A percentile compares a stretch with the other conserved stretches of the same genome.
Evolutionary conservation across 2,797 vertebrate species (phyloP).

Genomic region (Sternarchorhynchus goeldii): DNA sequence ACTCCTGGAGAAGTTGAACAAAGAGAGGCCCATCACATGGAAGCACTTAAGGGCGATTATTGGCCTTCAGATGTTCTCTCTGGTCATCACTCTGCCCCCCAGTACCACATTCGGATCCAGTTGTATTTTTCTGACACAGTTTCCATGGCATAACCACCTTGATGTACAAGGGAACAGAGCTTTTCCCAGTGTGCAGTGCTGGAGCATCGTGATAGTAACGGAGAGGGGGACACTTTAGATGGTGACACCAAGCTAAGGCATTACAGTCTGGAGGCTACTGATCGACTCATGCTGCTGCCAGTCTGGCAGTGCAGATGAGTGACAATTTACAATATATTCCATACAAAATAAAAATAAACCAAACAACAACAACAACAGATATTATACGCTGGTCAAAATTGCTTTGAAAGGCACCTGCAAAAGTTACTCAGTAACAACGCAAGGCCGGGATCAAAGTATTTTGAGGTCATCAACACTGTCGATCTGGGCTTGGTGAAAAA

Average conservation of each 20-base stretch:
- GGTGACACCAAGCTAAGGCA: slow-evolving; percentile 10
- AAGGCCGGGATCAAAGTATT: slow-evolving; percentile 14
- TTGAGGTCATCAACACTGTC: slow-evolving; percentile 6
- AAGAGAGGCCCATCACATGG: slow-evolving; percentile 65
- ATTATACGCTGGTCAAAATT: background rate
- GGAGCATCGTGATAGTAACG: slow-evolving; percentile 9
- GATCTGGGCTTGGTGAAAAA: background rate
- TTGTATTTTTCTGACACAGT: background rate
- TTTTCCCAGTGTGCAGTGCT: background rate
- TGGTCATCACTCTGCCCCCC: slow-evolving; percentile 46
- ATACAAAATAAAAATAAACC: background rate
- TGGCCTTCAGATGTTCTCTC: slow-evolving; percentile 57
- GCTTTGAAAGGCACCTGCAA: background rate
- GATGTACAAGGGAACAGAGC: background rate
- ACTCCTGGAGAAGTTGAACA: slow-evolving; percentile 38
- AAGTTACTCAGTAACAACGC: background rate
- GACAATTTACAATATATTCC: background rate
- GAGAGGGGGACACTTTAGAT: slow-evolving; percentile 38
- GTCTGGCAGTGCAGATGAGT: background rate
- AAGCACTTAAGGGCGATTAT: slow-evolving; percentile 65
- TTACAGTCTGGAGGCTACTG: slow-evolving; percentile 11
- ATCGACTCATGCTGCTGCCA: background rate
- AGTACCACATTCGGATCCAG: background rate
- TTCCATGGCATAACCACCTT: background rate
- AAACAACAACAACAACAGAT: background rate